Evolutionary conservation across 2,797 vertebrate species (phyloP).

Genomic region (Manis crassicaudata): DNA sequence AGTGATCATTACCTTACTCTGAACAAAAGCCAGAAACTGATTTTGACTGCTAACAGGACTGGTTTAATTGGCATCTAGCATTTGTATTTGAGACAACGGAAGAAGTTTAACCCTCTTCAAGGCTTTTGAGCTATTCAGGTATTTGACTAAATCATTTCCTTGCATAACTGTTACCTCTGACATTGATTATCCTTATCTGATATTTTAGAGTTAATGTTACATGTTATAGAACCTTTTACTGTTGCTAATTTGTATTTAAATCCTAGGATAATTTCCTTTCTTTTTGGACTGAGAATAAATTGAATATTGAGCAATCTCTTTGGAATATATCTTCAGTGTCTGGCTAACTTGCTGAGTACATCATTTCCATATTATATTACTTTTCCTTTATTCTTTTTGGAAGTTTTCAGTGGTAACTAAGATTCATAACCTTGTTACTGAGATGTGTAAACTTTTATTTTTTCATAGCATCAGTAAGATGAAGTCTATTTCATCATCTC

Average conservation of each 20-base stretch:
- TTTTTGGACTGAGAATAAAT: slow-evolving; percentile 63
- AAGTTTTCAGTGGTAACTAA: slow-evolving; percentile 36
- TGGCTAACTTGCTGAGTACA: slow-evolving; percentile 6
- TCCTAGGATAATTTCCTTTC: slow-evolving; percentile 33
- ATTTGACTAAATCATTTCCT: neutral
- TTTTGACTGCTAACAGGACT: neutral
- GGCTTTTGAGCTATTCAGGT: neutral
- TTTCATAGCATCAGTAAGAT: neutral
- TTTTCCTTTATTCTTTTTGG: slow-evolving; percentile 4
- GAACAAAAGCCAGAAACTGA: neutral
- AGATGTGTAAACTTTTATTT: neutral
- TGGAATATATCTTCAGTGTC: slow-evolving; percentile 42
- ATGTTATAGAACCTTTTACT: slow-evolving; percentile 41
- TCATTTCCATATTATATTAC: slow-evolving; percentile 10
- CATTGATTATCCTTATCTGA: neutral
- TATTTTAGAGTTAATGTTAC: slow-evolving; percentile 32
- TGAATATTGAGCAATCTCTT: slow-evolving; percentile 45
- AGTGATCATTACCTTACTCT: neutral
- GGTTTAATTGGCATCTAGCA: neutral
- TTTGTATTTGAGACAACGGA: neutral
- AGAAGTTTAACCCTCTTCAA: neutral
- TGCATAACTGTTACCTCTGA: neutral
- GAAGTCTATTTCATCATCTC: slow-evolving; percentile 32
- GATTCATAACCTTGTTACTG: neutral
- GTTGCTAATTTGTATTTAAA: slow-evolving; percentile 17